phyloP scores from a whole-genome alignment of 2,888 invertebrate species.

The Ectobius pallidus region DNA sequence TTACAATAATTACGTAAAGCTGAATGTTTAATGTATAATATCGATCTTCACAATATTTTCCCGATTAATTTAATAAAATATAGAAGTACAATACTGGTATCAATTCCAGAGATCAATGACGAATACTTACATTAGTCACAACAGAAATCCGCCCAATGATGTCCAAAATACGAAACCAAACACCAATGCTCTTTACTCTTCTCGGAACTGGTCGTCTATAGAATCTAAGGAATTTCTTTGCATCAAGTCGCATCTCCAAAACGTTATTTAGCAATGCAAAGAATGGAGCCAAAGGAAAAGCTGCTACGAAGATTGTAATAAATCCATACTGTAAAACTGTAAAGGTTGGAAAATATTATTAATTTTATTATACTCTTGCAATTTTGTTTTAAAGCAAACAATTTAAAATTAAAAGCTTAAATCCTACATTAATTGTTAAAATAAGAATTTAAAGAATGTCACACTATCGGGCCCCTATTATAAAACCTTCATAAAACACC shows the following conservation, averaged over 20 bases:
- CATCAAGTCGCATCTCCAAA: conserved; percentile 82
- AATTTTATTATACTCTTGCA: no score
- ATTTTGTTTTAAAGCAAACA: no score
- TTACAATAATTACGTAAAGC: no score
- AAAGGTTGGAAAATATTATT: no score
- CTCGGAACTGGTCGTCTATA: conserved; percentile 75
- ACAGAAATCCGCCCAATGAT: conserved; percentile 76
- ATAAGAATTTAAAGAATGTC: no score
- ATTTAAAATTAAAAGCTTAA: no score
- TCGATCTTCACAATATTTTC: no score
- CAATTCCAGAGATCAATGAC: background rate
- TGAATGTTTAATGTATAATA: no score
- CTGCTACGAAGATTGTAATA: conserved; percentile 83
- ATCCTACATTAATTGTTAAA: no score
- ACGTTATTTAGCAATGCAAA: conserved; percentile 83
- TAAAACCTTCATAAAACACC: no score
- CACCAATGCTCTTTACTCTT: conserved; percentile 76
- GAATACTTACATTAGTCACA: conserved; percentile 72
- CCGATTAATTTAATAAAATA: background rate
- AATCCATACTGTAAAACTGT: conserved; percentile 86
- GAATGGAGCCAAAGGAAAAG: conserved; percentile 83
- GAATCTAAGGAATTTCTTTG: conserved; percentile 78
- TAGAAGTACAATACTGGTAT: background rate
- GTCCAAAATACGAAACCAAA: conserved; percentile 78
- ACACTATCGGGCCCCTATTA: no score